Conservation (phyloP, 2,888 invertebrate genomes). For the Erebia epiphron region DNA sequence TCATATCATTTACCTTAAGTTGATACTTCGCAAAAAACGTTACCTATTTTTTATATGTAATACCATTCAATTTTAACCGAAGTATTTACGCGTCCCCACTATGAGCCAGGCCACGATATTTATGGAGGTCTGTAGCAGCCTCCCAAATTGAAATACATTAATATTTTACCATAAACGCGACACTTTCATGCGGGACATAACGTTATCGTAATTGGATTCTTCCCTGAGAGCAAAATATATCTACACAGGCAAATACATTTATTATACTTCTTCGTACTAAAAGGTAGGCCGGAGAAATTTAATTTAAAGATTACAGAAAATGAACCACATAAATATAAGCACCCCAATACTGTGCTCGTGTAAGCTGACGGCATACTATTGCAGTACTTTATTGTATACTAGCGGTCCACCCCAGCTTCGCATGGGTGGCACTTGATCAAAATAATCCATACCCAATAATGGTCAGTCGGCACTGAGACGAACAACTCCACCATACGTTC, state of each 20-base stretch:
- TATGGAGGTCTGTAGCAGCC: conserved; percentile 79
- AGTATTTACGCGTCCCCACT: conserved; percentile 76
- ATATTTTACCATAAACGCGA: conserved; percentile 83
- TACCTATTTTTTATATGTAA: neutral
- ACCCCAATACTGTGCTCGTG: neutral
- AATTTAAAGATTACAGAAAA: conserved; percentile 37
- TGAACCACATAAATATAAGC: conserved; percentile 16
- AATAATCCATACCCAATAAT: too few species aligned
- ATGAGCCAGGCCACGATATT: conserved; percentile 73
- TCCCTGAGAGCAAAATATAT: conserved; percentile 65
- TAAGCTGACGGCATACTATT: neutral
- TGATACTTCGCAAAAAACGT: neutral
- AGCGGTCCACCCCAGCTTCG: too few species aligned
- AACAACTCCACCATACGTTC: too few species aligned
- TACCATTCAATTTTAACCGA: conserved; percentile 73
- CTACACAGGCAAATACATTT: conserved; percentile 46
- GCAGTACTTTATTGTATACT: neutral
- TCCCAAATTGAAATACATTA: conserved; percentile 83
- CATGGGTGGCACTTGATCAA: too few species aligned
- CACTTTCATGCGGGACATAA: conserved; percentile 80
- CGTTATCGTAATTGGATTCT: conserved; percentile 82
- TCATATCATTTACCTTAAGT: neutral
- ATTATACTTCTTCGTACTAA: conserved; percentile 39
- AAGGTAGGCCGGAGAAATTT: conserved; percentile 37
- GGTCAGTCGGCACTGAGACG: too few species aligned